A percentile compares a stretch with the other conserved stretches of the same genome.
phyloP scores from a whole-genome alignment of 1,140 invertebrate species.

The Trissolcus basalis region DNA sequence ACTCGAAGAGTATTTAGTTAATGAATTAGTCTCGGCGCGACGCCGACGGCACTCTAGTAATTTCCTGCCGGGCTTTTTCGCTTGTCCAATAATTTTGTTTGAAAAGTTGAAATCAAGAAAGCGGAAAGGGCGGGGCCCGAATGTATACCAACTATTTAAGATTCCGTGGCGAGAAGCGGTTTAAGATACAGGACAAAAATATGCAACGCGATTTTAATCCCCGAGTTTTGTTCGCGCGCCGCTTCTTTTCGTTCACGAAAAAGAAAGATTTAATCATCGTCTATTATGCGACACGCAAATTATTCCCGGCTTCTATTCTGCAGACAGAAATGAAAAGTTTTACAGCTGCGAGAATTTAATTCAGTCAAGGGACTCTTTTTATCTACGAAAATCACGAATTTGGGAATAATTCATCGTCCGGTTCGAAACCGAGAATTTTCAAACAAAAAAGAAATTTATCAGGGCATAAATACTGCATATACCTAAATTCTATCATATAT shows the following conservation, averaged over 20 bases:
- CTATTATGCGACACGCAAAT: slow-evolving; percentile 32
- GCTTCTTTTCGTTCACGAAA: slow-evolving; percentile 9
- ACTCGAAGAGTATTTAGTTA: slow-evolving; percentile 54
- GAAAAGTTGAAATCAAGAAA: slow-evolving; percentile 50
- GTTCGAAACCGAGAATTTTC: too few relatives aligned
- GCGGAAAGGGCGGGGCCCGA: slow-evolving; percentile 18
- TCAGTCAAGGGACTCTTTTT: too few relatives aligned
- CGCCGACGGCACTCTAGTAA: slow-evolving; percentile 49
- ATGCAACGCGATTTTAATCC: slow-evolving; percentile 53
- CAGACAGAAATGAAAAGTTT: too few relatives aligned
- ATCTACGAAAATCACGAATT: too few relatives aligned
- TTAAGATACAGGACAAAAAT: slow-evolving; percentile 32
- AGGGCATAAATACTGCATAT: too few relatives aligned
- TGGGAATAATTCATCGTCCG: too few relatives aligned
- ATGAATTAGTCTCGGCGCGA: slow-evolving; percentile 52
- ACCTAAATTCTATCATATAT: too few relatives aligned
- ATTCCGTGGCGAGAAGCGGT: slow-evolving; percentile 24
- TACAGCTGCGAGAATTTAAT: too few relatives aligned
- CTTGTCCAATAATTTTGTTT: slow-evolving; percentile 51
- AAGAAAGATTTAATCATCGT: slow-evolving; percentile 53
- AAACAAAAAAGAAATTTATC: too few relatives aligned
- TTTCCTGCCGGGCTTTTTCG: slow-evolving; percentile 49
- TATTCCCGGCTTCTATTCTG: too few relatives aligned
- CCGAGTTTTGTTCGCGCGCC: slow-evolving; percentile 12
- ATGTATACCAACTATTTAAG: slow-evolving; percentile 13